Base-by-base conservation (phyloP, 2,797 vertebrate species). In the Enteromius unitaeniatus region DNA sequence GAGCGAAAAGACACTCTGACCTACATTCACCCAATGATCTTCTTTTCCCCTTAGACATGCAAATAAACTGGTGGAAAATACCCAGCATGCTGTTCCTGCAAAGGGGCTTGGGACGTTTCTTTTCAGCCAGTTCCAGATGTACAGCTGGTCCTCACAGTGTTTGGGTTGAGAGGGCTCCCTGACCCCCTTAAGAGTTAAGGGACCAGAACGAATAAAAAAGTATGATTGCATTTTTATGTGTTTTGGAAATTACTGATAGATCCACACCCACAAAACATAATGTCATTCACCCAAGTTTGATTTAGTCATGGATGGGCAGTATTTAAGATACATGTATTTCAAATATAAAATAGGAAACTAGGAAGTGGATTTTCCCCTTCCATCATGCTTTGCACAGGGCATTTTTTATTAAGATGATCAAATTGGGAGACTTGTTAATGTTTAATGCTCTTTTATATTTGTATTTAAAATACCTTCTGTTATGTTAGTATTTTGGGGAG, bases 111-210 rank as follows among this genome's bases (percentile, higher is more conserved):
- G 82, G 68, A 83, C 64, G 6, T 83, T 82, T 83, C 64, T 81
- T 37, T 79, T 84, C 49, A 40, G 77, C 79, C 17, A 1, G 70
- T 82, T 87, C 87, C 88, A 88, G 82, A 87, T 89, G 86, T 72
- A 45, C 72, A 85, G 79, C 55, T 78, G 82, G 76, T 68, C 47
- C 65, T 65, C 13, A 15, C 31, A 68, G 23, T 47, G 58, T 64
- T 78, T 5, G 0, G 26, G 40, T 60, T 64, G 58, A 78, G 2
- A 3, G 53, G 76, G 37, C 75, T 47, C 37, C n/a, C 3, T 31
- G 23, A 78, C 17, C 6, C 15, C 40, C 6, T 42, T 49, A 49
- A 45, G 42, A 67, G 17, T 78, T 15, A 47, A 64, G 26, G 37
- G 9, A 64, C 55, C 9, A 4, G 8, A 47, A 60, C 0, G 1